Evolutionary conservation across 2,888 invertebrate genomes (phyloP).

Genomic region (Tanaodytes sp.): DNA sequence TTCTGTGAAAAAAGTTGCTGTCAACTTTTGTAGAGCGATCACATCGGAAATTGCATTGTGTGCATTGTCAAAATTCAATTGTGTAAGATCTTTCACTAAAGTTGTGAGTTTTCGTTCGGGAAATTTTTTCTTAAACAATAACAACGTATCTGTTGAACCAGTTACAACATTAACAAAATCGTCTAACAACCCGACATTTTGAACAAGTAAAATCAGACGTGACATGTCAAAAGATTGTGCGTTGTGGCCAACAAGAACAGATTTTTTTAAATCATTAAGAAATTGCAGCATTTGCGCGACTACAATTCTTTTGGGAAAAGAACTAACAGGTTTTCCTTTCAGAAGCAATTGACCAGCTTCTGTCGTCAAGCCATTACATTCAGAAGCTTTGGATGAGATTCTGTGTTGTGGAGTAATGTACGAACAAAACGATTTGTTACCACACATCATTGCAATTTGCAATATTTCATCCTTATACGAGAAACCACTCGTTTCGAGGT

Average conservation of each 20-base stretch:
- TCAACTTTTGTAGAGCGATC: no score
- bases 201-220: slow-evolving; percentile 10
- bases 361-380: slow-evolving; percentile 13
- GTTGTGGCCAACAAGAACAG: slow-evolving; percentile 22
- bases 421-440: neutral
- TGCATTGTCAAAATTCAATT: slow-evolving; percentile 12
- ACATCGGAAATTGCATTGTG: slow-evolving; percentile 18
- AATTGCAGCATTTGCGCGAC: slow-evolving; percentile 16
- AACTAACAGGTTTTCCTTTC: slow-evolving; percentile 14
- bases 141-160: slow-evolving; percentile 17
- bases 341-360: slow-evolving; percentile 23
- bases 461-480: slow-evolving; percentile 33
- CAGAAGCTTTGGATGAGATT: slow-evolving; percentile 27
- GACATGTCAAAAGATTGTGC: slow-evolving; percentile 12
- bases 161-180: slow-evolving; percentile 23
- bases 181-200: slow-evolving; percentile 17
- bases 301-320: slow-evolving; percentile 25
- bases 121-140: slow-evolving; percentile 21
- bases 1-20: no score
- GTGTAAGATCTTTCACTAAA: slow-evolving; percentile 14
- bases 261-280: slow-evolving; percentile 21
- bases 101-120: slow-evolving; percentile 11
- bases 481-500: slow-evolving; percentile 32
- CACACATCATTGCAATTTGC: slow-evolving; percentile 31
- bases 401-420: slow-evolving; percentile 28